Conservation (phyloP, 2,888 invertebrate species). For the Eulithis prunata region DNA sequence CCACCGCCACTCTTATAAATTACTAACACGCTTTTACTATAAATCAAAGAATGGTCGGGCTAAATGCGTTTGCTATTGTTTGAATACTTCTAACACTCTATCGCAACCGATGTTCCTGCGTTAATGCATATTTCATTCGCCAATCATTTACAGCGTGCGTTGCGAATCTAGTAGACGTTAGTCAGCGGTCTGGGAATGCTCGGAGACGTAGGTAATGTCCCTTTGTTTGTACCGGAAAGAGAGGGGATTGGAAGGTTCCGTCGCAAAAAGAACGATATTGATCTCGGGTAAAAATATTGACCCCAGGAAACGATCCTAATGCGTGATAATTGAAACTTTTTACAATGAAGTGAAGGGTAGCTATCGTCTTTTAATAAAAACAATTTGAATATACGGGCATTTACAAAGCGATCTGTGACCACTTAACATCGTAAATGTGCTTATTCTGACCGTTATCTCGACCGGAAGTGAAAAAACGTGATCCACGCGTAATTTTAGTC, state of each 20-base stretch:
- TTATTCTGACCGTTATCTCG: constrained; percentile 75
- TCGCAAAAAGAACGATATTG: constrained; percentile 64
- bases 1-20: constrained; percentile 80
- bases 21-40: constrained; percentile 81
- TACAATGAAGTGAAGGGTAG: constrained; percentile 52
- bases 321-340: constrained; percentile 71
- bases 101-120: constrained; percentile 55
- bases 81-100: constrained; percentile 71
- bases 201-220: constrained; percentile 64
- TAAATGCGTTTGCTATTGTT: constrained; percentile 83
- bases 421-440: constrained; percentile 76
- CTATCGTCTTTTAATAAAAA: constrained; percentile 45
- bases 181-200: constrained; percentile 60
- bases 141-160: constrained; percentile 49
- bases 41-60: constrained; percentile 79
- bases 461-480: constrained; percentile 76
- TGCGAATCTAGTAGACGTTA: constrained; percentile 60
- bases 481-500: constrained; percentile 73
- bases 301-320: constrained; percentile 70
- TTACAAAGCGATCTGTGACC: constrained; percentile 68
- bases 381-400: constrained; percentile 60
- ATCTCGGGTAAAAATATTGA: constrained; percentile 64
- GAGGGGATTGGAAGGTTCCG: constrained; percentile 71
- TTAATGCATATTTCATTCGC: constrained; percentile 62
- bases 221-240: constrained; percentile 69